phyloP scores from a whole-genome alignment of 1,140 invertebrate genomes.

The Pomacea maculata region DNA sequence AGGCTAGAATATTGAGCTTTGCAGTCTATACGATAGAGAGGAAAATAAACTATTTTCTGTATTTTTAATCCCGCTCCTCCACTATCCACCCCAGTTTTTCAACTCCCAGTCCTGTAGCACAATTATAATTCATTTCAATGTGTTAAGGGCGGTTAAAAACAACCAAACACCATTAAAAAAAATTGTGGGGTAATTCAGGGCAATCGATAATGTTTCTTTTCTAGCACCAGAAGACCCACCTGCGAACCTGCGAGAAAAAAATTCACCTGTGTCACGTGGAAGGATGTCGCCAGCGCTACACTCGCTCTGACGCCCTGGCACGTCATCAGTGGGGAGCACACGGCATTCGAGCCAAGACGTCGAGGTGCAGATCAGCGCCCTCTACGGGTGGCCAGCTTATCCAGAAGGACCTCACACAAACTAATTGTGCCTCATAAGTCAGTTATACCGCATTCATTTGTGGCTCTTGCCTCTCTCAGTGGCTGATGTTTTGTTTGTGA shows the following conservation, averaged over 20 bases:
- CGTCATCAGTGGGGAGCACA: conserved; percentile 47
- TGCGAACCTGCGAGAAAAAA: conserved; percentile 47
- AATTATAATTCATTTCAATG: neutral
- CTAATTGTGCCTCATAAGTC: too few relatives aligned
- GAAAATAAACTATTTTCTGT: too few relatives aligned
- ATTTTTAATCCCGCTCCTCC: too few relatives aligned
- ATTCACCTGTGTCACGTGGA: conserved; percentile 38
- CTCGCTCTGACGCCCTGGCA: conserved; percentile 51
- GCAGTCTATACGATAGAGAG: too few relatives aligned
- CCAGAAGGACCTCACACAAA: too few relatives aligned
- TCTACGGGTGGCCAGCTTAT: too few relatives aligned
- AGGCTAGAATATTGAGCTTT: too few relatives aligned
- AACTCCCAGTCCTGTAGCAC: too few relatives aligned
- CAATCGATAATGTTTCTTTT: conserved; percentile 8
- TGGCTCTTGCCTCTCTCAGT: too few relatives aligned
- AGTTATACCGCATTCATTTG: too few relatives aligned
- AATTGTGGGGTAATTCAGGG: neutral
- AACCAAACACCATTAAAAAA: neutral
- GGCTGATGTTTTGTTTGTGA: too few relatives aligned
- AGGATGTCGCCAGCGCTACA: conserved; percentile 49
- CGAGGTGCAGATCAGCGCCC: conserved; percentile 19
- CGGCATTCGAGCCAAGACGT: conserved; percentile 30
- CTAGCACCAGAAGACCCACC: conserved; percentile 41
- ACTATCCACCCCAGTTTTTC: too few relatives aligned
- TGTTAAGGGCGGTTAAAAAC: neutral